These are phyloP conservation scores for Leptosomus discolor DNA, from an alignment of 2,113 vertebrate species.

Conservation along the genomic window DNA sequence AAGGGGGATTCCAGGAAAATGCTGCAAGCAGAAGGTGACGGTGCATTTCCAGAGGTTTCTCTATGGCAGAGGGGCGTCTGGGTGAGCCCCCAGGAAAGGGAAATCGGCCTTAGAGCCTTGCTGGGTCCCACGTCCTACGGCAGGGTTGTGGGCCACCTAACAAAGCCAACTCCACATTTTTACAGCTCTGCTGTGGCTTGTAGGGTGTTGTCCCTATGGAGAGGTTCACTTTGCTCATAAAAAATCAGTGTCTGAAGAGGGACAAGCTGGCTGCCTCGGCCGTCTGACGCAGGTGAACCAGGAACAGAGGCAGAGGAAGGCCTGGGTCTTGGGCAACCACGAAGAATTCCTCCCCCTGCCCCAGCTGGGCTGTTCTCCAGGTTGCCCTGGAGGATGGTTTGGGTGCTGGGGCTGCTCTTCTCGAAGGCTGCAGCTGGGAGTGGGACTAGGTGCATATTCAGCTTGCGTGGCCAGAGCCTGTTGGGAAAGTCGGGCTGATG, in stretches of 20 bases:
- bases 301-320: background rate
- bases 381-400: background rate
- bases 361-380: rapidly evolving
- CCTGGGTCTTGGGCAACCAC: background rate
- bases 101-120: background rate
- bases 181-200: background rate
- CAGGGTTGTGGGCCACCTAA: background rate
- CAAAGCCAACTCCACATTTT: background rate
- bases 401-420: background rate
- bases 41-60: background rate
- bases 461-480: background rate
- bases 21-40: background rate
- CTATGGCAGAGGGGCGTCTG: background rate
- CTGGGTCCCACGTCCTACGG: background rate
- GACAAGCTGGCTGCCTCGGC: background rate
- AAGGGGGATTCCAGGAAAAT: background rate
- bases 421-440: background rate
- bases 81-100: background rate
- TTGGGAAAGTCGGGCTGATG: background rate
- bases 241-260: background rate
- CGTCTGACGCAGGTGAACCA: rapidly evolving
- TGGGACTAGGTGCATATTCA: too few species aligned
- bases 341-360: background rate
- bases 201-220: background rate
- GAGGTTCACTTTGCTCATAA: background rate